Evolutionary conservation across 2,888 invertebrate genomes (phyloP).

Genomic region (Steinernema scapterisci): DNA sequence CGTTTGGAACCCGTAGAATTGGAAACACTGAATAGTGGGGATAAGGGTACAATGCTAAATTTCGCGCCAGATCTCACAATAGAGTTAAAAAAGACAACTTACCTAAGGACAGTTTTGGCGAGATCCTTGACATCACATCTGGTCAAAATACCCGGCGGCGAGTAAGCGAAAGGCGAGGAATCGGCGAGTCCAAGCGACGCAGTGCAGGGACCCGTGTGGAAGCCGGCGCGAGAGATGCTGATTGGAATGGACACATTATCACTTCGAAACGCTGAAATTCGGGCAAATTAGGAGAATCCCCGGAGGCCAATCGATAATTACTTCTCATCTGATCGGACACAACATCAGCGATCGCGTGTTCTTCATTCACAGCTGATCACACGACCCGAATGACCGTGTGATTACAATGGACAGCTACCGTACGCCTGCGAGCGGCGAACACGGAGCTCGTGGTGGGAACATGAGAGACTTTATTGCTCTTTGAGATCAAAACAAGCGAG

Average conservation of each 20-base stretch:
- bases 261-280: conserved; percentile 76
- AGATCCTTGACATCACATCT: neutral
- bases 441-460: neutral
- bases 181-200: conserved; percentile 87
- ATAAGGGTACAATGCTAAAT: neutral
- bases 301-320: neutral
- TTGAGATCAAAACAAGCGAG: neutral
- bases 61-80: neutral
- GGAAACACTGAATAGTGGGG: neutral
- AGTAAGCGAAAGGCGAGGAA: conserved; percentile 79
- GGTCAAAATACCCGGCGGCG: conserved; percentile 20
- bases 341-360: conserved; percentile 5
- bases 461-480: neutral
- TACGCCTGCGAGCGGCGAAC: neutral
- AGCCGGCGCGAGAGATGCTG: conserved; percentile 89
- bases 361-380: neutral
- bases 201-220: conserved; percentile 82
- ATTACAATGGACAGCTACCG: neutral
- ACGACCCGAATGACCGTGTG: neutral
- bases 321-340: conserved; percentile 27
- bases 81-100: neutral
- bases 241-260: conserved; percentile 97
- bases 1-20: neutral
- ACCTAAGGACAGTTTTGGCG: neutral
- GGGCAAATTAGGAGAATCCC: neutral